These are phyloP conservation scores for Rhinichthys klamathensis DNA, from an alignment of 2,113 vertebrate species.

Conservation along the genomic window DNA sequence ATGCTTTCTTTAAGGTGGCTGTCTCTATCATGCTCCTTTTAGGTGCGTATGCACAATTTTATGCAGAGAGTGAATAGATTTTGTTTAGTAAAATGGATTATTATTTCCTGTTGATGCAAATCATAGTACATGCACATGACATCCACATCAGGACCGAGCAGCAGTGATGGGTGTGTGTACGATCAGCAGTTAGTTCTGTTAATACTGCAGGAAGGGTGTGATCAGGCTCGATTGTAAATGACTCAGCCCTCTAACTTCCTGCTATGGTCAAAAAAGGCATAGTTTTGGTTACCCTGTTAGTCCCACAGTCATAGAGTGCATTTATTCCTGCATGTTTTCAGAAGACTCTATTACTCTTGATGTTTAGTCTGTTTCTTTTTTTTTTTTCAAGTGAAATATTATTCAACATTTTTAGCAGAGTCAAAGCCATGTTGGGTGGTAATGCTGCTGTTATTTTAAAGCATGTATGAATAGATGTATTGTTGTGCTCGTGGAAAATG, in stretches of 20 bases:
- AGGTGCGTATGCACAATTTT: not conserved
- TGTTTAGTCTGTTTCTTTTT: not conserved
- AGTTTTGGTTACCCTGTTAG: conserved; percentile 8
- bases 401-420: not conserved
- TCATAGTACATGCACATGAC: not conserved
- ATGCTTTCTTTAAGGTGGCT: not conserved
- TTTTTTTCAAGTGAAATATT: not conserved
- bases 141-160: not conserved
- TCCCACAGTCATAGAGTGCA: not conserved
- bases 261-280: conserved; percentile 25
- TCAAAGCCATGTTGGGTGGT: not conserved
- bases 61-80: not conserved
- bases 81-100: not conserved
- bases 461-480: not conserved
- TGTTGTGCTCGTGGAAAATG: not conserved
- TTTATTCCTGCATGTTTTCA: not conserved
- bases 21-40: not conserved
- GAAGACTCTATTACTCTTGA: not conserved
- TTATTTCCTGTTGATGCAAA: not conserved
- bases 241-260: conserved; percentile 57
- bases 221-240: conserved; percentile 43
- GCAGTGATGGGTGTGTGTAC: conserved; percentile 1
- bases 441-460: conserved; percentile 5
- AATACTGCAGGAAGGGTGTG: conserved; percentile 54
- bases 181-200: not conserved